Conservation (phyloP, 2,888 invertebrate genomes). For the Drosophila lutescens region DNA sequence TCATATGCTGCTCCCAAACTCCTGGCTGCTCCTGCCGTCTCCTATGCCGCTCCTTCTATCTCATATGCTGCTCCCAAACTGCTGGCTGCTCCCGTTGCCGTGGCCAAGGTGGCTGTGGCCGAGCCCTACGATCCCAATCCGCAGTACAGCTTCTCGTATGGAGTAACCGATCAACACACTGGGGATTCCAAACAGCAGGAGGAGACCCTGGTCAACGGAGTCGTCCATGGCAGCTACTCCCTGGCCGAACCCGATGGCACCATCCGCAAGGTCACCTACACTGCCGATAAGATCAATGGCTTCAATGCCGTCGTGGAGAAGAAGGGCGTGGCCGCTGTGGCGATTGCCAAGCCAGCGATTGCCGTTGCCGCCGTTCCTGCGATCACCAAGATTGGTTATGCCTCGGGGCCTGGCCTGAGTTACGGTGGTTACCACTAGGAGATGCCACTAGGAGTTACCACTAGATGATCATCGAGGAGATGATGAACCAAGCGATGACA, state of each 20-base stretch:
- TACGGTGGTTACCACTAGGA: slow-evolving; percentile 64
- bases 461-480: slow-evolving; percentile 23
- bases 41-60: slow-evolving; percentile 68
- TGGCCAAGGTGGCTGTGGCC: slow-evolving; percentile 63
- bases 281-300: slow-evolving; percentile 82
- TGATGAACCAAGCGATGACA: slow-evolving; percentile 12
- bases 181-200: slow-evolving; percentile 84
- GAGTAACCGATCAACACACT: slow-evolving; percentile 82
- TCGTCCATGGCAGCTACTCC: slow-evolving; percentile 84
- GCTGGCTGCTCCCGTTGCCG: slow-evolving; percentile 63
- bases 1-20: slow-evolving; percentile 63
- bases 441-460: slow-evolving; percentile 61
- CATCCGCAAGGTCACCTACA: slow-evolving; percentile 83
- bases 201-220: slow-evolving; percentile 83
- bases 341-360: slow-evolving; percentile 64
- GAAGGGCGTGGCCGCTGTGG: slow-evolving; percentile 66
- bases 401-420: slow-evolving; percentile 67
- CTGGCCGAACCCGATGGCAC: slow-evolving; percentile 83
- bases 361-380: slow-evolving; percentile 66
- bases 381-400: slow-evolving; percentile 66
- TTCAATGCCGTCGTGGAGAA: slow-evolving; percentile 84
- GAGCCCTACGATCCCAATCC: slow-evolving; percentile 83
- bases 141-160: slow-evolving; percentile 83
- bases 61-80: slow-evolving; percentile 67
- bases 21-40: slow-evolving; percentile 68